Evolutionary conservation across 2,888 invertebrate genomes (phyloP).

Genomic region (Ctena decussata): DNA sequence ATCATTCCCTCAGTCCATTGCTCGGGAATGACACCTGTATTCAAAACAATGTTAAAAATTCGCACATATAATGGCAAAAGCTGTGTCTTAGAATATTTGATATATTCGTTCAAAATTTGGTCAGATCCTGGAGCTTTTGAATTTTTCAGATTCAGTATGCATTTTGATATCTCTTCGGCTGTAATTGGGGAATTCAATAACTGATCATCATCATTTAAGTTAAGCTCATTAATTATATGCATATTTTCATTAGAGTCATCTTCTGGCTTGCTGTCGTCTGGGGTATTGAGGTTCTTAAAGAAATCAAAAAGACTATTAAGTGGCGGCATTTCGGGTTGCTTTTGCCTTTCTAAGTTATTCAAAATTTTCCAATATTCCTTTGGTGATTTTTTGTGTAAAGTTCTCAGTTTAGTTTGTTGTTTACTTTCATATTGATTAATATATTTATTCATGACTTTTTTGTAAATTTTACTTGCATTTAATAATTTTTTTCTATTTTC

Average conservation of each 20-base stretch:
- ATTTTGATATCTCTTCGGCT: conserved; percentile 24
- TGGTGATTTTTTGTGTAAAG: neutral
- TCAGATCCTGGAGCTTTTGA: conserved; percentile 34
- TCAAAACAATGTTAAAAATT: conserved; percentile 45
- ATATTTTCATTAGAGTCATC: neutral
- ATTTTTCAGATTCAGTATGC: conserved; percentile 36
- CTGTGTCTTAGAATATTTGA: conserved; percentile 15
- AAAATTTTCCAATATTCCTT: neutral
- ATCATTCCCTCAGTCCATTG: conserved; percentile 38
- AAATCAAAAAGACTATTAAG: neutral
- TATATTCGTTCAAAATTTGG: conserved; percentile 54
- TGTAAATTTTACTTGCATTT: neutral
- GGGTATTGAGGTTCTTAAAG: neutral
- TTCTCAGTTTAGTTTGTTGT: neutral
- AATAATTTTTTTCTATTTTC: neutral
- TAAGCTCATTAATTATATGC: no score
- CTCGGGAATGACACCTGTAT: conserved; percentile 25
- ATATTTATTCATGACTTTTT: neutral
- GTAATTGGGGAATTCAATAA: conserved; percentile 24
- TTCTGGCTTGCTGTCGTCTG: neutral
- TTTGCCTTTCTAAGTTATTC: neutral
- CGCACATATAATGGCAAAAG: conserved; percentile 21
- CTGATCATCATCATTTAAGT: neutral
- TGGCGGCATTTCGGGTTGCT: neutral
- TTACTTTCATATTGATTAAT: no score